Conservation (phyloP, 2,797 vertebrate genomes). For the Discoglossus pictus region DNA sequence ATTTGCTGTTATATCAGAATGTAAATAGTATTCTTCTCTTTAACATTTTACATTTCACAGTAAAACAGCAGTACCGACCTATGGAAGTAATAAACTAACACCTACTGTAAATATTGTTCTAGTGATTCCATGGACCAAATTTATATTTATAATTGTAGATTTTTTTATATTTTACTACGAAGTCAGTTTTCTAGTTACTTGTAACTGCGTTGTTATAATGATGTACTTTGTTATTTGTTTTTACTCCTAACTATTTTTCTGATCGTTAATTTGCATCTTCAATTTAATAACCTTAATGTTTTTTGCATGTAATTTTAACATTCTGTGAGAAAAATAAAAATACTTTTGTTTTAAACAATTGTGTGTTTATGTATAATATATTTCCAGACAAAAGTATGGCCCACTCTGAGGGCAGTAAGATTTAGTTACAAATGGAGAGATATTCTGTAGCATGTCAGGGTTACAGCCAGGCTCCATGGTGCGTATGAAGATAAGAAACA, state of each 20-base stretch:
- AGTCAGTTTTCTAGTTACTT: constrained; percentile 88
- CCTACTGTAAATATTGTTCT: constrained; percentile 92
- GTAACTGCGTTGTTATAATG: constrained; percentile 78
- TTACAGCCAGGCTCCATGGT: no score
- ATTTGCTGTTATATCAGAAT: constrained; percentile 74
- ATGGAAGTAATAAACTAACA: constrained; percentile 75
- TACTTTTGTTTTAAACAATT: constrained; percentile 62
- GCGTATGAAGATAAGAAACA: no score
- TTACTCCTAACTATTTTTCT: constrained; percentile 74
- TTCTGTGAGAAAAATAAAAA: constrained; percentile 69
- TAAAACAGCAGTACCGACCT: constrained; percentile 67
- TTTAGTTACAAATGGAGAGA: no score
- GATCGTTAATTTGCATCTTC: constrained; percentile 70
- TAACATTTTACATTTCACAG: constrained; percentile 70
- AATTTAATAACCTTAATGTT: constrained; percentile 73
- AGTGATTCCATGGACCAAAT: constrained; percentile 93
- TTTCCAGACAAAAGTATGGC: no score
- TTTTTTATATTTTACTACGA: constrained; percentile 95
- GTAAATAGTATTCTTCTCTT: constrained; percentile 77
- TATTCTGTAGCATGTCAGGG: no score
- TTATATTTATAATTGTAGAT: constrained; percentile 99
- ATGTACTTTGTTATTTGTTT: constrained; percentile 73
- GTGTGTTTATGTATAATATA: background rate
- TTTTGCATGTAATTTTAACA: constrained; percentile 84
- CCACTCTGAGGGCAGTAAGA: no score